A percentile compares a stretch with the other conserved stretches of the same genome.
phyloP scores from a whole-genome alignment of 2,113 vertebrate genomes.

The Periophthalmodon schlosseri region DNA sequence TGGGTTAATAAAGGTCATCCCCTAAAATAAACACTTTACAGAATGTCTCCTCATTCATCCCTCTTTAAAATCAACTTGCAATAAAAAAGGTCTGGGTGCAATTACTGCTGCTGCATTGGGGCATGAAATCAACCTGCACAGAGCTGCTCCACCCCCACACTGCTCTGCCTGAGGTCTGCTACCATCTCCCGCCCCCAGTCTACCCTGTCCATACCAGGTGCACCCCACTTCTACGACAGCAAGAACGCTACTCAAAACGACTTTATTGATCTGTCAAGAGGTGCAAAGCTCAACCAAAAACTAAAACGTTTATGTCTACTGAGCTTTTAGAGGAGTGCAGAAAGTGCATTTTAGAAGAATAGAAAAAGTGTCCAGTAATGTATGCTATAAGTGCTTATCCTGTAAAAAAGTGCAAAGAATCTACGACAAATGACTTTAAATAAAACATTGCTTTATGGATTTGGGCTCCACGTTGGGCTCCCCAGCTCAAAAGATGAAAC shows the following conservation, averaged over 20 bases:
- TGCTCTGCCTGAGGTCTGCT: slow-evolving; percentile 89
- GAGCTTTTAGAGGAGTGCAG: slow-evolving; percentile 69
- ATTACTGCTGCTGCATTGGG: slow-evolving; percentile 91
- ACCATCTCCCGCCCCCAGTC: slow-evolving; percentile 61
- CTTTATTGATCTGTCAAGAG: slow-evolving; percentile 74
- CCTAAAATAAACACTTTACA: slow-evolving; percentile 98
- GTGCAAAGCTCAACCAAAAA: slow-evolving; percentile 73
- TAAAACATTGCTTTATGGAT: slow-evolving; percentile 67
- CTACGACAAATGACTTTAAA: slow-evolving; percentile 69
- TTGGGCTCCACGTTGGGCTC: slow-evolving; percentile 67
- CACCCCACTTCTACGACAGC: slow-evolving; percentile 70
- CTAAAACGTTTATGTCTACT: slow-evolving; percentile 68
- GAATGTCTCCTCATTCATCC: slow-evolving; percentile 93
- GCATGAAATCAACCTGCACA: slow-evolving; percentile 94
- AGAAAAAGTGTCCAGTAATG: slow-evolving; percentile 60
- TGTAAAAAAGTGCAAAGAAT: slow-evolving; percentile 59
- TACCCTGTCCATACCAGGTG: slow-evolving; percentile 71
- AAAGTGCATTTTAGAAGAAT: slow-evolving; percentile 61
- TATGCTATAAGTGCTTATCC: slow-evolving; percentile 61
- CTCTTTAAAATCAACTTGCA: slow-evolving; percentile 95
- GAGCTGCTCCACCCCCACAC: slow-evolving; percentile 71
- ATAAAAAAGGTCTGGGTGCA: slow-evolving; percentile 97
- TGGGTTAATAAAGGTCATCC: slow-evolving; percentile 97
- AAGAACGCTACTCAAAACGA: slow-evolving; percentile 65
- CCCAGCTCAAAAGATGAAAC: slow-evolving; percentile 63